Evolutionary conservation across 1,140 invertebrate genomes (phyloP).

Genomic region (Chrysomallon squamiferum): DNA sequence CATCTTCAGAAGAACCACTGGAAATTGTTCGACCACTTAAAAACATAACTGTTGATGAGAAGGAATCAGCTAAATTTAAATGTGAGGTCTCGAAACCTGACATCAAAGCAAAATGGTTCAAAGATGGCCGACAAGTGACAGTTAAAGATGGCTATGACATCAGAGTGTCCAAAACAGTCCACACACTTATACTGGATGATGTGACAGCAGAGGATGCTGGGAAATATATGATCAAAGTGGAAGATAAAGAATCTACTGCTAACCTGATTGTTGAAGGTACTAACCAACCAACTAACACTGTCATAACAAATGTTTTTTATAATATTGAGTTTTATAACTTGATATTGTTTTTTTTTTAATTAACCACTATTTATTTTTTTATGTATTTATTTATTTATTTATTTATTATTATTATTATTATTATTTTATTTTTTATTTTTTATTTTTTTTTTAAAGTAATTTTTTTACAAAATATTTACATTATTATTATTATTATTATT

Average conservation of each 20-base stretch:
- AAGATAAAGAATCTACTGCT: slow-evolving; percentile 35
- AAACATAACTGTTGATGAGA: slow-evolving; percentile 37
- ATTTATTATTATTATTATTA: too few species aligned
- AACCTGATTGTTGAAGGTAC: slow-evolving; percentile 48
- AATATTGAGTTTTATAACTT: background rate
- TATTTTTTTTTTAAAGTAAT: too few species aligned
- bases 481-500: too few species aligned
- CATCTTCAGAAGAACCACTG: slow-evolving; percentile 40
- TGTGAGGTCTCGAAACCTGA: slow-evolving; percentile 77
- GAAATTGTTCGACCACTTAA: slow-evolving; percentile 45
- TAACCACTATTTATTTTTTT: too few species aligned
- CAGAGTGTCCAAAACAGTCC: slow-evolving; percentile 37
- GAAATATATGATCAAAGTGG: slow-evolving; percentile 67
- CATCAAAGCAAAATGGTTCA: slow-evolving; percentile 80
- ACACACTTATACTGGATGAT: slow-evolving; percentile 75
- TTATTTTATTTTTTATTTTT: too few species aligned
- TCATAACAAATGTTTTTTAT: background rate
- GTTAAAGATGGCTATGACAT: slow-evolving; percentile 63
- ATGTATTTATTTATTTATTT: too few species aligned
- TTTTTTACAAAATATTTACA: too few species aligned
- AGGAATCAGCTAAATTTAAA: slow-evolving; percentile 44
- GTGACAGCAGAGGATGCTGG: slow-evolving; percentile 79
- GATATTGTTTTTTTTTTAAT: background rate
- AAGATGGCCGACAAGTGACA: slow-evolving; percentile 71
- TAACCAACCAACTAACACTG: background rate